Evolutionary conservation across 1,140 invertebrate genomes (phyloP).

Genomic region (Pseudomyrmex pallidus): DNA sequence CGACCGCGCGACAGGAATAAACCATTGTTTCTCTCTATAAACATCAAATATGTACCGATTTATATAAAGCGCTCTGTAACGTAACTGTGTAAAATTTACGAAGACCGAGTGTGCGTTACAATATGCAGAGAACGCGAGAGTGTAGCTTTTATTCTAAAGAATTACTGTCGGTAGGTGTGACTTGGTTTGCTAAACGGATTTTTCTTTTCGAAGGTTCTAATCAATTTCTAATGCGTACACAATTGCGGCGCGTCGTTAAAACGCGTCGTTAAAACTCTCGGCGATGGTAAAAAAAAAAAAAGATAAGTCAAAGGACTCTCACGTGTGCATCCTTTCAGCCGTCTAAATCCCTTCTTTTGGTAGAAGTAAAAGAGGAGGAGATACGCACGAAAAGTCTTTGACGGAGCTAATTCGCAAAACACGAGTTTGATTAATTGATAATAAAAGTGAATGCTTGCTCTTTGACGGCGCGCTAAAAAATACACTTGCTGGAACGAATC

Average conservation of each 20-base stretch:
- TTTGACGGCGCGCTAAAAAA: background rate
- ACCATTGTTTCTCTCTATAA: slow-evolving; percentile 8
- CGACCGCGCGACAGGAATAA: slow-evolving; percentile 26
- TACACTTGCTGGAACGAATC: background rate
- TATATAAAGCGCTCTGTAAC: background rate
- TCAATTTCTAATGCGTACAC: slow-evolving; percentile 23
- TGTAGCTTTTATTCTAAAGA: background rate
- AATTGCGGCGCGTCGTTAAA: background rate
- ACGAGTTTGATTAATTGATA: slow-evolving; percentile 34
- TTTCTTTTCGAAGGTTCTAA: background rate
- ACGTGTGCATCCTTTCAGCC: slow-evolving; percentile 6
- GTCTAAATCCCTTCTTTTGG: slow-evolving; percentile 2
- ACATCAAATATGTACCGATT: background rate
- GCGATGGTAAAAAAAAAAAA: background rate
- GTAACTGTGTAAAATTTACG: background rate
- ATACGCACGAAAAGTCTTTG: slow-evolving; percentile 37
- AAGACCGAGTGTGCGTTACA: background rate
- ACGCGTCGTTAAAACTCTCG: background rate
- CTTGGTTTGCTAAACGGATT: too few species aligned
- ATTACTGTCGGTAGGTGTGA: background rate
- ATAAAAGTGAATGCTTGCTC: slow-evolving; percentile 33
- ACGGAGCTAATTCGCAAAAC: background rate
- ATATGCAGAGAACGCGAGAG: background rate
- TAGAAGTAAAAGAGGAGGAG: too few species aligned
- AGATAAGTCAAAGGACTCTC: slow-evolving; percentile 15